Conservation (phyloP, 2,888 invertebrate species). For the Drosophila gaucha region DNA sequence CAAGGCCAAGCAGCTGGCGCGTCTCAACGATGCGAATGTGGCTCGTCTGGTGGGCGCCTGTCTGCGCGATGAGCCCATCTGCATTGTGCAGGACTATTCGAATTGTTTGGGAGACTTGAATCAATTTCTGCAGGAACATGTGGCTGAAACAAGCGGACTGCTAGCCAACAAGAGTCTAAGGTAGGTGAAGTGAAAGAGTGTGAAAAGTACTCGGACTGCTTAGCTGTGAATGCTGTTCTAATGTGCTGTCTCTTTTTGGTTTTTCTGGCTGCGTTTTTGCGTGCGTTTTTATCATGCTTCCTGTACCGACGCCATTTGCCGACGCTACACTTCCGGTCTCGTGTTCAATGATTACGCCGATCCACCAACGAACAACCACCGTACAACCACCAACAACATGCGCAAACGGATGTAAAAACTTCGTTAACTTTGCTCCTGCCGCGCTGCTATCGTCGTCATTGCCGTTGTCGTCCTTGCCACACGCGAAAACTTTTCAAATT, state of each 20-base stretch:
- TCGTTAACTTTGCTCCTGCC: constrained; percentile 76
- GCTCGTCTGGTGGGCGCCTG: constrained; percentile 90
- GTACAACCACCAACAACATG: constrained; percentile 61
- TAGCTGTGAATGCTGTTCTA: constrained; percentile 34
- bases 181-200: constrained; percentile 84
- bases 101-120: constrained; percentile 91
- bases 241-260: constrained; percentile 42
- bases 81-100: constrained; percentile 90
- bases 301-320: constrained; percentile 80
- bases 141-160: constrained; percentile 89
- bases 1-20: constrained; percentile 89
- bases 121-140: constrained; percentile 92
- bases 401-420: constrained; percentile 81
- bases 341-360: constrained; percentile 79
- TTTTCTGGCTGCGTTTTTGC: constrained; percentile 45
- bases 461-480: constrained; percentile 41
- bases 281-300: constrained; percentile 81
- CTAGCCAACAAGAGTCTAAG: constrained; percentile 87
- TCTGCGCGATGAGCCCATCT: constrained; percentile 89
- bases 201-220: constrained; percentile 9
- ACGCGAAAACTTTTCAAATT: constrained; percentile 72
- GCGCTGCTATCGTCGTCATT: constrained; percentile 16
- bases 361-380: constrained; percentile 56
- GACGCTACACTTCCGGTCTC: constrained; percentile 81
- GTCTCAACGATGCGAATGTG: constrained; percentile 90